Conservation (phyloP, 2,888 invertebrate species). For the Linyphia triangularis region DNA sequence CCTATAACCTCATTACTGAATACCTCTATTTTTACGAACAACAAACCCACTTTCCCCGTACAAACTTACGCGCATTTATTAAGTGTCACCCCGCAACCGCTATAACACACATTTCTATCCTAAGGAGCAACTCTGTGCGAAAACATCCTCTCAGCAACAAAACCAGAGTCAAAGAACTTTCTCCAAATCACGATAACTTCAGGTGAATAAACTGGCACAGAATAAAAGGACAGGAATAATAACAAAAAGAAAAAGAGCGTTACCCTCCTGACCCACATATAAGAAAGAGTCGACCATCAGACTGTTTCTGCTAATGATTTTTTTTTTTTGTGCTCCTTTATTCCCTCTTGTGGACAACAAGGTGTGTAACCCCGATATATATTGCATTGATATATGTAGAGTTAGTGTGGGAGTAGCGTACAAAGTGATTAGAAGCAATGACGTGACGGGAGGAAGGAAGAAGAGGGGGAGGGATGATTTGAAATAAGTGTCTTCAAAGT, state of each 20-base stretch:
- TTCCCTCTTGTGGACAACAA: neutral
- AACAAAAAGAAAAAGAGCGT: constrained; percentile 15
- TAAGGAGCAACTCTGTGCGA: too few relatives aligned
- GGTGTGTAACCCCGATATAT: constrained; percentile 54
- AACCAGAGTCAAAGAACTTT: constrained; percentile 69
- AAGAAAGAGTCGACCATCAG: constrained; percentile 7
- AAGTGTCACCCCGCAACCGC: too few relatives aligned
- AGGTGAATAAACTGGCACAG: constrained; percentile 65
- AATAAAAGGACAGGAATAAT: neutral
- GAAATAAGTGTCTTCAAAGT: too few relatives aligned
- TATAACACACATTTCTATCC: too few relatives aligned
- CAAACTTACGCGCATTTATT: too few relatives aligned
- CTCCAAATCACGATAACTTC: constrained; percentile 6
- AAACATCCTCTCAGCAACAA: neutral
- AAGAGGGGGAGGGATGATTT: too few relatives aligned
- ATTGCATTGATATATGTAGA: neutral
- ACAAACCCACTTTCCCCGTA: too few relatives aligned
- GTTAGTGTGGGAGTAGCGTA: too few relatives aligned
- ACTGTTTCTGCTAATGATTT: neutral
- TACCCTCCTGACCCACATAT: constrained; percentile 64
- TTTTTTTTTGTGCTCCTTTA: neutral
- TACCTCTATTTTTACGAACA: too few relatives aligned
- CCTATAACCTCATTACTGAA: too few relatives aligned
- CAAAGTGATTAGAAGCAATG: too few relatives aligned
- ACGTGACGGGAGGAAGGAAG: too few relatives aligned